phyloP scores from a whole-genome alignment of 1,140 invertebrate species.

The Monomorium pharaonis region DNA sequence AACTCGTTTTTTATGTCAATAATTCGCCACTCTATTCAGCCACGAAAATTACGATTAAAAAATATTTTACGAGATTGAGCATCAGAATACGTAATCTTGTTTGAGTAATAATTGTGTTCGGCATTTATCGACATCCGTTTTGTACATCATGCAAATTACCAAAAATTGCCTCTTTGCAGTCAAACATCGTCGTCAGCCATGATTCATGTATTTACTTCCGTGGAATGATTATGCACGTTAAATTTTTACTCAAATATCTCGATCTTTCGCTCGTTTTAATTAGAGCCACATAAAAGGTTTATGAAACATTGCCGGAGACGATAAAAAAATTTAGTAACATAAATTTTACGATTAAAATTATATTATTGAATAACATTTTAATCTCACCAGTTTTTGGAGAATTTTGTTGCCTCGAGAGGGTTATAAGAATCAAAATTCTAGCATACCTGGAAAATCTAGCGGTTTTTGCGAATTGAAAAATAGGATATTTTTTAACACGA shows the following conservation, averaged over 20 bases:
- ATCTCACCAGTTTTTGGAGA: not conserved
- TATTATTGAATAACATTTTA: not conserved
- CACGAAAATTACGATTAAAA: not conserved
- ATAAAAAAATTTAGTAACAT: not conserved
- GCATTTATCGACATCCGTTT: not conserved
- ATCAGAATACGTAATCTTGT: not conserved
- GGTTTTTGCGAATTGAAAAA: no score
- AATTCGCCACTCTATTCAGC: not conserved
- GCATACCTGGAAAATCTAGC: no score
- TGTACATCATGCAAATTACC: not conserved
- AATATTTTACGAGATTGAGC: not conserved
- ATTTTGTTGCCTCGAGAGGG: not conserved
- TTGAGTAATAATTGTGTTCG: not conserved
- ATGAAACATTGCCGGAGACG: not conserved
- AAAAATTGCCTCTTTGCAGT: not conserved
- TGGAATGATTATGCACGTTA: not conserved
- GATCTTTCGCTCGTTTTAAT: not conserved
- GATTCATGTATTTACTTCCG: not conserved
- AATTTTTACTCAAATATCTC: not conserved
- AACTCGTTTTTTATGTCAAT: not conserved
- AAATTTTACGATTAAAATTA: not conserved
- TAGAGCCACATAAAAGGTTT: not conserved
- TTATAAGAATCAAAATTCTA: no score
- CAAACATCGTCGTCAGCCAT: not conserved
- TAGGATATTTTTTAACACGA: no score